Conservation (phyloP, 2,797 vertebrate species). For the Orestias chungarensis region DNA sequence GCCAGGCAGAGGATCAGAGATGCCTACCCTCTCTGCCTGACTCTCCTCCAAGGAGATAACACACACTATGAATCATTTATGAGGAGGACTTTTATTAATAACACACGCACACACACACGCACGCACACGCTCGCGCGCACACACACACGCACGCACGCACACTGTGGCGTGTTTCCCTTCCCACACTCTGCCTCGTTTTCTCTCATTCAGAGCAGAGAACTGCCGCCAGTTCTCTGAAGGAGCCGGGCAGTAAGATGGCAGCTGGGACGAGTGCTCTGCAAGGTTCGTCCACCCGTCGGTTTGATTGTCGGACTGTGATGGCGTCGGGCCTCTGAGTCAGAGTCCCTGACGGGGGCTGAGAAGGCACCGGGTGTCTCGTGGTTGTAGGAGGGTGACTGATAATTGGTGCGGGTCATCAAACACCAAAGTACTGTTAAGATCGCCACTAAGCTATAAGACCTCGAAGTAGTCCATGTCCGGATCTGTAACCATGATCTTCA, state of each 20-base stretch:
- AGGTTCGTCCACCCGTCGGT: slow-evolving; percentile 31
- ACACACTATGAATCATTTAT: slow-evolving; percentile 71
- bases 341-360: slow-evolving; percentile 40
- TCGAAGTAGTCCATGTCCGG: slow-evolving; percentile 36
- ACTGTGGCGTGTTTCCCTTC: slow-evolving; percentile 43
- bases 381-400: slow-evolving; percentile 43
- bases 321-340: slow-evolving; percentile 48
- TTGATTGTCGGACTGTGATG: slow-evolving; percentile 56
- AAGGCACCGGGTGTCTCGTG: slow-evolving; percentile 55
- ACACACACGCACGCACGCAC: background rate
- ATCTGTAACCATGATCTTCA: slow-evolving; percentile 23
- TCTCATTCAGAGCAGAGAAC: slow-evolving; percentile 29
- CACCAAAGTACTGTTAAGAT: slow-evolving; percentile 44
- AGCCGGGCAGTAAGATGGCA: slow-evolving; percentile 12
- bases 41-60: slow-evolving; percentile 60
- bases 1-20: slow-evolving; percentile 67
- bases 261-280: slow-evolving; percentile 27
- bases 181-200: slow-evolving; percentile 48
- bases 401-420: slow-evolving; percentile 43
- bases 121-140: slow-evolving; percentile 16
- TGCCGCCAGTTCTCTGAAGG: slow-evolving; percentile 21
- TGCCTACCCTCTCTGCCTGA: slow-evolving; percentile 55
- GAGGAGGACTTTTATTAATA: slow-evolving; percentile 63
- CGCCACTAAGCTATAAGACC: slow-evolving; percentile 50
- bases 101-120: slow-evolving; percentile 35